Percentiles rank a stretch among this genome's conserved stretches.
Conservation (phyloP, 2,888 invertebrate genomes). For the Selenia dentaria region DNA sequence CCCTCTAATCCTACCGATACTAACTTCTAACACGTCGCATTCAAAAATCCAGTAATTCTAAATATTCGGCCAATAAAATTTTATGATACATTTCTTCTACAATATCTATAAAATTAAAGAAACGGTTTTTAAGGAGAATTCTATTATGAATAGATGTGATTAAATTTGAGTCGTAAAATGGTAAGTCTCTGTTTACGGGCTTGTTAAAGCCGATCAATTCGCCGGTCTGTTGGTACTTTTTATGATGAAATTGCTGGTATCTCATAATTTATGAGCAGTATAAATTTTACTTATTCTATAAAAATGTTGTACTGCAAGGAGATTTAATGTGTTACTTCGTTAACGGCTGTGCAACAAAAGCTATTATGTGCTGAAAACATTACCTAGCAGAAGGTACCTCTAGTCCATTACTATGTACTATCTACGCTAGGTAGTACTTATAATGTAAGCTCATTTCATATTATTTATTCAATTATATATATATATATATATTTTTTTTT, state of each 20-base stretch:
- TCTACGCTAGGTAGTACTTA: too few species aligned
- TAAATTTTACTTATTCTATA: conserved; percentile 36
- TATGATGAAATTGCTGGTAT: conserved; percentile 38
- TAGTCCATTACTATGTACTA: too few species aligned
- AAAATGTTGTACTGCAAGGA: conserved; percentile 28
- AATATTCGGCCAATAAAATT: conserved; percentile 54
- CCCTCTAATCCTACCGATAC: conserved; percentile 57
- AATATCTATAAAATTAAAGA: conserved; percentile 62
- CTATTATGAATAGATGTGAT: conserved; percentile 53
- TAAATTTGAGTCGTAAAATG: conserved; percentile 58
- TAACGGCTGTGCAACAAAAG: conserved; percentile 12
- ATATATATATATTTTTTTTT: too few species aligned
- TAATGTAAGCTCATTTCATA: too few species aligned
- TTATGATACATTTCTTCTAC: conserved; percentile 61
- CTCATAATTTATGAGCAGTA: conserved; percentile 38
- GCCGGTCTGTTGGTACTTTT: conserved; percentile 40
- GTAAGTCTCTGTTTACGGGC: conserved; percentile 41
- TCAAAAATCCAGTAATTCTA: conserved; percentile 32
- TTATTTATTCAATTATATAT: too few species aligned
- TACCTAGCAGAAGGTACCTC: not conserved
- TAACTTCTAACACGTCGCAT: conserved; percentile 53
- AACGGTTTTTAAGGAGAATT: conserved; percentile 41
- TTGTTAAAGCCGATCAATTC: conserved; percentile 44
- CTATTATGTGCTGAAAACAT: not conserved
- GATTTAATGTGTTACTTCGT: conserved; percentile 17